Conservation (phyloP, 2,888 invertebrate genomes). For the Conomelus anceps region DNA sequence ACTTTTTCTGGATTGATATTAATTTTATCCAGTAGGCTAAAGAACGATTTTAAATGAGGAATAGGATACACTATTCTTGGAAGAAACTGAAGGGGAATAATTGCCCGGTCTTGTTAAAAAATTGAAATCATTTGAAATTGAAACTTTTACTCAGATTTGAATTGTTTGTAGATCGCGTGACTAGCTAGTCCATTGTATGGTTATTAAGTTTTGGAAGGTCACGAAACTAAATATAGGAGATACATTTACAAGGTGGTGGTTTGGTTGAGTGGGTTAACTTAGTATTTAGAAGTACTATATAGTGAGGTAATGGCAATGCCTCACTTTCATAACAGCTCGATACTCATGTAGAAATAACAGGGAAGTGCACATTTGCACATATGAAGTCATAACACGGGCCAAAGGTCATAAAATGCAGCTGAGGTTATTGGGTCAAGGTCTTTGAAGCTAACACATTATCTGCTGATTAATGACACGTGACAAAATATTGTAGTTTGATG, state of each 20-base stretch:
- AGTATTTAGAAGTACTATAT: not conserved
- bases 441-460: too few relatives aligned
- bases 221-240: not conserved
- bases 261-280: not conserved
- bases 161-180: not conserved
- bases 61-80: too few relatives aligned
- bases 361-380: not conserved
- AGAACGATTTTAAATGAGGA: too few relatives aligned
- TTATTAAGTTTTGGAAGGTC: not conserved
- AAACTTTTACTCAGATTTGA: not conserved
- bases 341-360: not conserved
- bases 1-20: too few relatives aligned
- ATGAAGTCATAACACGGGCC: not conserved
- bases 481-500: too few relatives aligned
- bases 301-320: not conserved
- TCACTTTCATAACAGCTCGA: not conserved
- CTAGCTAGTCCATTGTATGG: not conserved
- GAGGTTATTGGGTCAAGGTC: not conserved
- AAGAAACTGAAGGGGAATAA: not conserved
- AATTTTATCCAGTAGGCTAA: too few relatives aligned
- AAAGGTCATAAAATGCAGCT: not conserved
- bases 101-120: not conserved
- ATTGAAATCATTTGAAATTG: too few relatives aligned
- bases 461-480: too few relatives aligned
- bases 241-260: not conserved